These are phyloP conservation scores for Sisyra terminalis DNA, from an alignment of 2,888 invertebrate species.

Conservation along the genomic window DNA sequence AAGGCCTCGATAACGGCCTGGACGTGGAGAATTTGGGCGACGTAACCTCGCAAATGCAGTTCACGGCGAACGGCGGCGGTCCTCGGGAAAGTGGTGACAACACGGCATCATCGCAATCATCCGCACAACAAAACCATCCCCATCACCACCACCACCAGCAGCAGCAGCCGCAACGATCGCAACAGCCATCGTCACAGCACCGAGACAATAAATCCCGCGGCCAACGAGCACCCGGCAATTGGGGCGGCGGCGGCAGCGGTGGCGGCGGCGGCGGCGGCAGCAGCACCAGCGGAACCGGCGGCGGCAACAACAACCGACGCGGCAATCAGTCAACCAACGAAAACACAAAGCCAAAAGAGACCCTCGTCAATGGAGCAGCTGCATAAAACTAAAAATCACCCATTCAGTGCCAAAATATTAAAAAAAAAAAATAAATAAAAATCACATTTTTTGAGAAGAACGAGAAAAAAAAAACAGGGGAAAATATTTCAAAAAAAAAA, in stretches of 20 bases:
- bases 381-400: conserved; percentile 22
- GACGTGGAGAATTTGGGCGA: no score
- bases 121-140: background rate
- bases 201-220: conserved; percentile 7
- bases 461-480: background rate
- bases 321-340: conserved; percentile 16
- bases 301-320: conserved; percentile 17
- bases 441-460: no score
- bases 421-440: no score
- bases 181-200: conserved; percentile 7
- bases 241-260: conserved; percentile 9
- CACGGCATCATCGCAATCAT: background rate
- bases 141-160: conserved; percentile 15
- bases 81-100: background rate
- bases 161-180: conserved; percentile 18
- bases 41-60: no score
- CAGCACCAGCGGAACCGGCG: conserved; percentile 19
- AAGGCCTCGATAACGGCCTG: no score
- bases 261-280: conserved; percentile 6
- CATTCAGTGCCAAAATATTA: conserved; percentile 10
- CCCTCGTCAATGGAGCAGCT: conserved; percentile 48
- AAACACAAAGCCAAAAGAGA: conserved; percentile 37
- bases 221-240: conserved; percentile 9
- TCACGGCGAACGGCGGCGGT: background rate
- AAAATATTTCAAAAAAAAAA: no score